Percentiles rank a stretch among this genome's conserved stretches.
These are phyloP conservation scores for Orthosia incerta DNA, from an alignment of 2,888 invertebrate genomes.

Conservation along the genomic window DNA sequence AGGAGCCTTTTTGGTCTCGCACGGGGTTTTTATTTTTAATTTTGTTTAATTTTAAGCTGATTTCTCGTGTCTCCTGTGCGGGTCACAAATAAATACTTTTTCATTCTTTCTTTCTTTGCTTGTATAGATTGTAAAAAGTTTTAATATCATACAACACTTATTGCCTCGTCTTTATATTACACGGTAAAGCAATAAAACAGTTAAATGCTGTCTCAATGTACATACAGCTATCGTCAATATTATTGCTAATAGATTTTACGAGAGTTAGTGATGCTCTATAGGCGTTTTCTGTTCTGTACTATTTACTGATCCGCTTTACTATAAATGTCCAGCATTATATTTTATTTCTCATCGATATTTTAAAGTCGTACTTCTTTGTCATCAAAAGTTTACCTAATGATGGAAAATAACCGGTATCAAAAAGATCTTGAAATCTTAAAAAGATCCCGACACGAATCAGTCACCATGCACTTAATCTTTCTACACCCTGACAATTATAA, in stretches of 20 bases:
- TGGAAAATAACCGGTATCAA: constrained; percentile 20
- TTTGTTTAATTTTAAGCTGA: too few relatives aligned
- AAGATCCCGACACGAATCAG: constrained; percentile 39
- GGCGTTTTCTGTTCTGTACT: too few relatives aligned
- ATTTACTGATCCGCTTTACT: constrained; percentile 33
- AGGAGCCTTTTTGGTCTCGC: too few relatives aligned
- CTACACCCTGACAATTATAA: constrained; percentile 45
- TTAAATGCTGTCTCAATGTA: constrained; percentile 15
- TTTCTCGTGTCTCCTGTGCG: too few relatives aligned
- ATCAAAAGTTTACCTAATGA: constrained; percentile 24
- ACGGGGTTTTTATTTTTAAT: too few relatives aligned
- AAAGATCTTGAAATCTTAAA: constrained; percentile 24
- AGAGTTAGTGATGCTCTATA: constrained; percentile 39
- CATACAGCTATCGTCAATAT: constrained; percentile 21
- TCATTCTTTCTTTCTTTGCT: too few relatives aligned
- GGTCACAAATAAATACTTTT: too few relatives aligned
- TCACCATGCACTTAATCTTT: constrained; percentile 39
- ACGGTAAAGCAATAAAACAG: constrained; percentile 1
- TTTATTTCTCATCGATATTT: constrained; percentile 19
- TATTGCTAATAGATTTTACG: constrained; percentile 42
- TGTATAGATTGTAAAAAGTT: not conserved
- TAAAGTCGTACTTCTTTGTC: constrained; percentile 5
- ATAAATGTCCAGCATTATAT: constrained; percentile 12
- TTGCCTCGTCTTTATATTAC: not conserved
- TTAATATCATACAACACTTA: not conserved